Percentiles rank a stretch among this genome's conserved stretches.
phyloP scores from a whole-genome alignment of 2,113 vertebrate genomes.

The Tursiops truncatus region DNA sequence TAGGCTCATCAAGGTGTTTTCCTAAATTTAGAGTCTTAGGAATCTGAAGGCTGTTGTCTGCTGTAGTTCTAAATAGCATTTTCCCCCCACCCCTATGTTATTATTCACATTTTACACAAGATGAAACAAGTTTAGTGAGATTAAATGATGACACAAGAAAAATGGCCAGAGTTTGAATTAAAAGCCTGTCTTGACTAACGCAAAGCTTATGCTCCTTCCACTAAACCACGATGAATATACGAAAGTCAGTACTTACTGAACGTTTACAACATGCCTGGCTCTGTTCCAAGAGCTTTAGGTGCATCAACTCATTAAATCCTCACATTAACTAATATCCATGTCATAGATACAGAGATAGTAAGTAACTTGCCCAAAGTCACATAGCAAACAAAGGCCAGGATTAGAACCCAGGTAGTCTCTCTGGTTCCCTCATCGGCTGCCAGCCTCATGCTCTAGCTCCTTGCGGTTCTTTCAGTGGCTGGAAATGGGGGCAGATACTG shows the following conservation, averaged over 20 bases:
- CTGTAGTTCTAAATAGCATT: not conserved
- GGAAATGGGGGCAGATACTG: not conserved
- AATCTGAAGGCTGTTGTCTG: slow-evolving; percentile 5
- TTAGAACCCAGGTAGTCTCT: not conserved
- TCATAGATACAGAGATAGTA: not conserved
- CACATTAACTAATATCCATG: not conserved
- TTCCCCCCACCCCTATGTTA: not conserved
- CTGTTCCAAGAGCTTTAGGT: not conserved
- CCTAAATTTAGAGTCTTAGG: not conserved
- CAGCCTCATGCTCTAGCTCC: not conserved
- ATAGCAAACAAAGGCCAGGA: not conserved
- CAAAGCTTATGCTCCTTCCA: not conserved
- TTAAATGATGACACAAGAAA: not conserved
- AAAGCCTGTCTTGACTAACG: not conserved
- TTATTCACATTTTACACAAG: slow-evolving; percentile 35
- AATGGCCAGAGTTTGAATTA: not conserved
- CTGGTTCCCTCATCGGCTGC: not conserved
- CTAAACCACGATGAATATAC: not conserved
- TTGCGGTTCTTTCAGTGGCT: not conserved
- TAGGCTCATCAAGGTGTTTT: not conserved
- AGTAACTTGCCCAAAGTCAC: not conserved
- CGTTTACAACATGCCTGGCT: not conserved
- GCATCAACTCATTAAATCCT: not conserved
- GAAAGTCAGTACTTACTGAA: not conserved
- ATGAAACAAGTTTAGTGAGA: slow-evolving; percentile 50